A percentile compares a stretch with the other conserved stretches of the same genome.
Conservation (phyloP, 2,797 vertebrate species). For the Dendrocincla tyrannina region DNA sequence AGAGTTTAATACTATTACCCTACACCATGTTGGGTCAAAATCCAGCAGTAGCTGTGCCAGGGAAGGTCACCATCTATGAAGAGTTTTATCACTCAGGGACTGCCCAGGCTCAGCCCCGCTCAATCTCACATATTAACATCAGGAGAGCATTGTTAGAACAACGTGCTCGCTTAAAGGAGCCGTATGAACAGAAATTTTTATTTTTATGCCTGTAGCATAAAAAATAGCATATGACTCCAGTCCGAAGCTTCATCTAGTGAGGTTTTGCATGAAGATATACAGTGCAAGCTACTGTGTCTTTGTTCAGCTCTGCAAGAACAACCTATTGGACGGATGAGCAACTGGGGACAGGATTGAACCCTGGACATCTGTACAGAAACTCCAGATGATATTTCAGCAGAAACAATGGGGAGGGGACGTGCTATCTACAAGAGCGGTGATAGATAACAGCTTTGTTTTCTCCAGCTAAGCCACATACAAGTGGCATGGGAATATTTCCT, state of each 20-base stretch:
- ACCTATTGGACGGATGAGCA: neutral
- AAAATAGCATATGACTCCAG: neutral
- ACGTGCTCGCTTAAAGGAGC: accelerated
- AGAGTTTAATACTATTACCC: neutral
- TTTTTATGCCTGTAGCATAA: neutral
- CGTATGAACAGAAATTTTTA: neutral
- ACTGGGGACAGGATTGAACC: neutral
- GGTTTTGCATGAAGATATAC: neutral
- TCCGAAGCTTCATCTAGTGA: neutral
- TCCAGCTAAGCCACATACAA: slow-evolving; percentile 24
- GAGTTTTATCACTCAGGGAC: neutral
- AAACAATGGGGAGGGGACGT: neutral
- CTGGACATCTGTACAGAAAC: slow-evolving; percentile 5
- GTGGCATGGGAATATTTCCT: neutral
- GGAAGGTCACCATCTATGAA: neutral
- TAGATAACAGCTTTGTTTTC: slow-evolving; percentile 43
- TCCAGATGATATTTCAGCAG: slow-evolving; percentile 10
- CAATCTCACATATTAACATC: neutral
- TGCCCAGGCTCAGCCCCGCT: neutral
- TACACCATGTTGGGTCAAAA: neutral
- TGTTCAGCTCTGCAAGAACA: neutral
- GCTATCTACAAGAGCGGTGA: slow-evolving; percentile 1
- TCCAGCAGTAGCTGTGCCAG: neutral
- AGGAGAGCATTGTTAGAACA: neutral
- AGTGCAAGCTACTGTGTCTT: accelerated